Percentiles rank a stretch among this genome's conserved stretches.
Conservation (phyloP, 2,113 vertebrate genomes). For the Scomber scombrus region DNA sequence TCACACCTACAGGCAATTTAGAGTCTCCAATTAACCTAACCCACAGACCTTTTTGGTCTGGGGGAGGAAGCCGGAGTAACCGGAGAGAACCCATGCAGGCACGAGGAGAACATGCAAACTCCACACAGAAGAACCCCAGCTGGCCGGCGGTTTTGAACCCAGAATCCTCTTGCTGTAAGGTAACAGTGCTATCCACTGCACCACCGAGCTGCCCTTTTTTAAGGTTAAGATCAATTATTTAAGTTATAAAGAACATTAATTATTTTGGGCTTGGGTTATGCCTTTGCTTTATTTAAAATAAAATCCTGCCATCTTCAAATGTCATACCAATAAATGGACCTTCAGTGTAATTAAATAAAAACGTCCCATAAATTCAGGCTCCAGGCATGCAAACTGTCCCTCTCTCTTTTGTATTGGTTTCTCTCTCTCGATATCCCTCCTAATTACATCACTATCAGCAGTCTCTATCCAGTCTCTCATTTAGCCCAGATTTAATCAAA, state of each 20-base stretch:
- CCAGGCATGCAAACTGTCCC: neutral
- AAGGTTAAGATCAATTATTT: too few relatives aligned
- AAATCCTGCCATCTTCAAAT: neutral
- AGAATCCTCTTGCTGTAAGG: too few relatives aligned
- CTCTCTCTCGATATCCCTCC: neutral
- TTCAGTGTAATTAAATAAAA: slow-evolving; percentile 6
- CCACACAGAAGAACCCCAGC: too few relatives aligned
- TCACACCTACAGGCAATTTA: too few relatives aligned
- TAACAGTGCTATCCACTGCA: too few relatives aligned
- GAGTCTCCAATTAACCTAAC: too few relatives aligned
- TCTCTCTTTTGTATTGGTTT: neutral
- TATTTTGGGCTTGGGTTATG: neutral
- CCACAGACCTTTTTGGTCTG: too few relatives aligned
- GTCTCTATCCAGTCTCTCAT: neutral
- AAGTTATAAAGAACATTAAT: neutral
- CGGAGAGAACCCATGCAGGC: too few relatives aligned
- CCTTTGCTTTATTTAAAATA: neutral
- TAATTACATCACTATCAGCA: slow-evolving; percentile 18
- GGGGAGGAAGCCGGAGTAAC: too few relatives aligned
- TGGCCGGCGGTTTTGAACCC: too few relatives aligned
- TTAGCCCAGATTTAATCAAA: slow-evolving; percentile 10
- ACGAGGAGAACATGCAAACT: too few relatives aligned
- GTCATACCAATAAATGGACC: neutral
- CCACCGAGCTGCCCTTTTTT: too few relatives aligned
- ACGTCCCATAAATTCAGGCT: neutral